Evolutionary conservation across 2,888 invertebrate genomes (phyloP).

Genomic region (Aleiodes leptofemur): DNA sequence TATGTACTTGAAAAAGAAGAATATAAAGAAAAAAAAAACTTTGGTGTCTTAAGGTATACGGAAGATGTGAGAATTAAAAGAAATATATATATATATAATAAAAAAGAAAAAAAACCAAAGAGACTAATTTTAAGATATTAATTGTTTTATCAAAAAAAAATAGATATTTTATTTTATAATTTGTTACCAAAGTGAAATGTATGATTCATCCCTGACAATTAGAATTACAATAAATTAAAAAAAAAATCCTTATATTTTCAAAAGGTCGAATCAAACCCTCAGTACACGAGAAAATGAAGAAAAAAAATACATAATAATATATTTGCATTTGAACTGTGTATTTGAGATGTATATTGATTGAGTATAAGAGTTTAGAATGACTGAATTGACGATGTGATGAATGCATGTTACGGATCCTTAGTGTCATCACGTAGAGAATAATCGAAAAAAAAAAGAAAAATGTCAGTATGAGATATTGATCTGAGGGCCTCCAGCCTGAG

Average conservation of each 20-base stretch:
- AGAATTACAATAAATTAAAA: neutral
- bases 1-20: conserved; percentile 17
- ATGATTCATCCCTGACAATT: neutral
- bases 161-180: conserved; percentile 27
- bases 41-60: conserved; percentile 27
- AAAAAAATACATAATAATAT: neutral
- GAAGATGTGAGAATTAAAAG: neutral
- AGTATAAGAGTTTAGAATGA: conserved; percentile 7
- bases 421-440: conserved; percentile 25
- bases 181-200: neutral
- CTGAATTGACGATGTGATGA: neutral
- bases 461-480: conserved; percentile 14
- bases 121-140: neutral
- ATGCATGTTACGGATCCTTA: conserved; percentile 17
- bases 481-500: neutral
- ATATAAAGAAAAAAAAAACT: neutral
- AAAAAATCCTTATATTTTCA: too few relatives aligned
- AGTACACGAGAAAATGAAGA: neutral
- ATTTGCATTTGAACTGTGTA: conserved; percentile 5
- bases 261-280: conserved; percentile 10
- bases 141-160: conserved; percentile 6
- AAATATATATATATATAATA: conserved; percentile 1
- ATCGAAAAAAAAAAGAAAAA: neutral
- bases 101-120: conserved; percentile 18
- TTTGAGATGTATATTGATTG: neutral